Conservation (phyloP, 2,888 invertebrate species). For the Dasysyrphus tricinctus region DNA sequence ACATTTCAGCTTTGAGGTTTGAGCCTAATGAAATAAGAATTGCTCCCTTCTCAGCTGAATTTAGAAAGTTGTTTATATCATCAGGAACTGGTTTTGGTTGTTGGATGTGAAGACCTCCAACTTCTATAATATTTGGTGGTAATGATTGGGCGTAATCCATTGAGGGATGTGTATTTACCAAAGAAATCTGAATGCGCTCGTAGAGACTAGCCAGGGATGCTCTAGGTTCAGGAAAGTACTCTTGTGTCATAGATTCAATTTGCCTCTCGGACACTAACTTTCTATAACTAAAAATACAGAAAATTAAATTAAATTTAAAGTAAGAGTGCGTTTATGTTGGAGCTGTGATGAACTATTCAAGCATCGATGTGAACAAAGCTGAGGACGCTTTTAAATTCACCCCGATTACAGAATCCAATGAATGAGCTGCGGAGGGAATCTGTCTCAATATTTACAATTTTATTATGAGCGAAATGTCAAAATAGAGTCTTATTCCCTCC, state of each 20-base stretch:
- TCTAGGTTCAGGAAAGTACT: slow-evolving; percentile 38
- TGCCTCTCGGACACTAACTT: slow-evolving; percentile 31
- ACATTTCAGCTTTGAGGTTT: slow-evolving; percentile 50
- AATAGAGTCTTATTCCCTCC: too few species aligned
- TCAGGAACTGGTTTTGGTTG: slow-evolving; percentile 76
- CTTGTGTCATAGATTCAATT: slow-evolving; percentile 19
- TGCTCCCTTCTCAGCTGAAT: slow-evolving; percentile 77
- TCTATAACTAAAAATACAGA: slow-evolving; percentile 37
- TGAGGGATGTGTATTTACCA: slow-evolving; percentile 77
- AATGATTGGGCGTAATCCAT: slow-evolving; percentile 76
- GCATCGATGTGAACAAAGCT: too few species aligned
- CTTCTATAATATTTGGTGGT: slow-evolving; percentile 77
- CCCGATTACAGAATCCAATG: too few species aligned
- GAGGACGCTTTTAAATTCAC: too few species aligned
- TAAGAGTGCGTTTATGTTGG: too few species aligned
- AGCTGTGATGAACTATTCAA: too few species aligned
- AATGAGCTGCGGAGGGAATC: too few species aligned
- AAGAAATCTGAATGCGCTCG: slow-evolving; percentile 61
- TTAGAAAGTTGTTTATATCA: slow-evolving; percentile 77
- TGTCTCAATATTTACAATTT: too few species aligned
- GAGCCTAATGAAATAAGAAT: slow-evolving; percentile 79
- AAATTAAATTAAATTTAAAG: background rate
- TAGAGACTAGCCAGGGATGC: slow-evolving; percentile 69
- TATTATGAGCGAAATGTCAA: too few species aligned
- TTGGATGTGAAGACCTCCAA: slow-evolving; percentile 78